Conservation (phyloP, 2,113 vertebrate genomes). For the Xenopus borealis region DNA sequence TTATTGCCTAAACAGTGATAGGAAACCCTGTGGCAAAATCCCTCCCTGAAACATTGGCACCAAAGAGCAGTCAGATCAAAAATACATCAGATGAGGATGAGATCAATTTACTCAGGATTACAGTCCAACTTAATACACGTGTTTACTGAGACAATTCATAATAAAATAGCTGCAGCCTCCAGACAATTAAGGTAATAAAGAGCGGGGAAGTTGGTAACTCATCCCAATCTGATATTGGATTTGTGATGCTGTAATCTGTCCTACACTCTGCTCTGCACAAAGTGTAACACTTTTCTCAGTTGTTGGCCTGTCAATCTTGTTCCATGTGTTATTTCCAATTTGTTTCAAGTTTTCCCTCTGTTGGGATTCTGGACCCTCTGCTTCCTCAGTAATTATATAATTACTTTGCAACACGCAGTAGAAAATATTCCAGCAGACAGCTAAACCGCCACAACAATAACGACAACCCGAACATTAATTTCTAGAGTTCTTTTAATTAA, state of each 20-base stretch:
- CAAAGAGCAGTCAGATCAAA: too few relatives aligned
- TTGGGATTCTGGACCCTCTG: constrained; percentile 59
- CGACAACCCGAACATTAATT: constrained; percentile 82
- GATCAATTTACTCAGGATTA: too few relatives aligned
- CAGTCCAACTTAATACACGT: too few relatives aligned
- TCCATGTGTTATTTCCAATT: constrained; percentile 49
- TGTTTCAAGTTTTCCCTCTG: constrained; percentile 57
- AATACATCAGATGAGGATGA: too few relatives aligned
- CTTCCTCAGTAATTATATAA: constrained; percentile 63
- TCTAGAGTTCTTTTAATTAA: constrained; percentile 87
- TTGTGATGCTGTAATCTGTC: neutral
- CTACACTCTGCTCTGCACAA: neutral
- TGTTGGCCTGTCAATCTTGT: constrained; percentile 35
- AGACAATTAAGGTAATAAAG: too few relatives aligned
- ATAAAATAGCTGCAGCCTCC: too few relatives aligned
- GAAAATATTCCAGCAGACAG: constrained; percentile 58
- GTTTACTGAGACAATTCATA: too few relatives aligned
- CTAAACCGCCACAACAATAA: constrained; percentile 71
- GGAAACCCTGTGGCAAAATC: too few relatives aligned
- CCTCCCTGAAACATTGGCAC: too few relatives aligned
- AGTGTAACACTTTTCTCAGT: constrained; percentile 22
- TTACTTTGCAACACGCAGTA: constrained; percentile 68
- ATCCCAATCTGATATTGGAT: neutral
- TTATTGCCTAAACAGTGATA: too few relatives aligned
- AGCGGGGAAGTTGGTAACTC: neutral